phyloP scores from a whole-genome alignment of 2,888 invertebrate genomes.

The Polylopha cassiicola region DNA sequence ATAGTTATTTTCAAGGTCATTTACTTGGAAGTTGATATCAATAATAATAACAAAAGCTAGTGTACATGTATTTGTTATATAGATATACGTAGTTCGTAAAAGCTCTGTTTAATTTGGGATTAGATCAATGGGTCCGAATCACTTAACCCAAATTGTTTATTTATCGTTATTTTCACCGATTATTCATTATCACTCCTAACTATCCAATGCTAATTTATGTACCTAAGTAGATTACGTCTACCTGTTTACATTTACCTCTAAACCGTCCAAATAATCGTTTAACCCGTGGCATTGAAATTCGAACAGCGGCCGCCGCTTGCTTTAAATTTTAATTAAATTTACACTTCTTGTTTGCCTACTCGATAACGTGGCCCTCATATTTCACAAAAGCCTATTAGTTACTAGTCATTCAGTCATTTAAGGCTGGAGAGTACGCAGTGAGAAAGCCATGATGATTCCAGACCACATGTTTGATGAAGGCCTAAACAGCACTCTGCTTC shows the following conservation, averaged over 20 bases:
- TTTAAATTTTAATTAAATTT: slow-evolving; percentile 66
- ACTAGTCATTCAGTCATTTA: slow-evolving; percentile 28
- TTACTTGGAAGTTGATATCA: too few species aligned
- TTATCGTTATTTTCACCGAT: too few species aligned
- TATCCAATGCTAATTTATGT: too few species aligned
- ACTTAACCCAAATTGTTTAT: too few species aligned
- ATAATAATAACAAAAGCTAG: too few species aligned
- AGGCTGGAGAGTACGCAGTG: not conserved
- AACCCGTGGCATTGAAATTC: slow-evolving; percentile 53
- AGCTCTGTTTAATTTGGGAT: too few species aligned
- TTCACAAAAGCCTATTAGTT: slow-evolving; percentile 28
- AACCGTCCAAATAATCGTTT: slow-evolving; percentile 23
- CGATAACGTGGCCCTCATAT: slow-evolving; percentile 39
- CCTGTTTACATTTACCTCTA: slow-evolving; percentile 4
- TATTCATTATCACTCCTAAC: too few species aligned
- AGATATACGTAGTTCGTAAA: too few species aligned
- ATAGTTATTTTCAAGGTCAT: too few species aligned
- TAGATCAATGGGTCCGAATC: too few species aligned
- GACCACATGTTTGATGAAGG: slow-evolving; percentile 65
- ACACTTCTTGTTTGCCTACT: slow-evolving; percentile 49
- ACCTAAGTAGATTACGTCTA: slow-evolving; percentile 3
- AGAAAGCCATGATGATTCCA: slow-evolving; percentile 45
- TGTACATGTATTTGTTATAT: too few species aligned
- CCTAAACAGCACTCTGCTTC: slow-evolving; percentile 50
- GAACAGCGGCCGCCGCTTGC: slow-evolving; percentile 49